Evolutionary conservation across 2,113 vertebrate species (phyloP).

Genomic region (Hemiscyllium ocellatum): DNA sequence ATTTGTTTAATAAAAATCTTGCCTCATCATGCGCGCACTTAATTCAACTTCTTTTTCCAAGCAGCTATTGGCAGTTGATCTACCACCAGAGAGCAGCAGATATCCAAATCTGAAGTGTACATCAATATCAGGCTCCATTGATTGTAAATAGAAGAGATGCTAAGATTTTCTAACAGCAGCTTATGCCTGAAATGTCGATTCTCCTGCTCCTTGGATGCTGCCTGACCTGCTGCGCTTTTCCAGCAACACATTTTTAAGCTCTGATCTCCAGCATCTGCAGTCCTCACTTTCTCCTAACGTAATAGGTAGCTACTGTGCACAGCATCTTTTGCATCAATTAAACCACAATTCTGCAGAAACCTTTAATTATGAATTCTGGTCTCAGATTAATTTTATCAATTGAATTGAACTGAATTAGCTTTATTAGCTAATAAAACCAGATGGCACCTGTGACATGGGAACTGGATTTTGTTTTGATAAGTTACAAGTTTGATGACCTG

Average conservation of each 20-base stretch:
- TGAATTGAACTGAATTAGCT: too few species aligned
- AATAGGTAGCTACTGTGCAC: too few species aligned
- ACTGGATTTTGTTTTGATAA: not conserved
- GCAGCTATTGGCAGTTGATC: not conserved
- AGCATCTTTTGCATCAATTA: not conserved
- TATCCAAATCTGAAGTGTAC: not conserved
- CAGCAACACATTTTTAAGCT: too few species aligned
- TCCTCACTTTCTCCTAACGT: too few species aligned
- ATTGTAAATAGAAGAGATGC: not conserved
- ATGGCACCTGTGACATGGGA: not conserved
- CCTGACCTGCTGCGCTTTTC: too few species aligned
- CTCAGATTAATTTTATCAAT: not conserved
- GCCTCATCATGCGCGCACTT: not conserved
- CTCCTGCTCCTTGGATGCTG: too few species aligned
- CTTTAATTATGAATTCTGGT: not conserved
- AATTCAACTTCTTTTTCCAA: not conserved
- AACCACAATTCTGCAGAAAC: not conserved
- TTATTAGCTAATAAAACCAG: not conserved
- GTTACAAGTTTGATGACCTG: not conserved
- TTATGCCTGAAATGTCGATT: too few species aligned
- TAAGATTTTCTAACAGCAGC: not conserved
- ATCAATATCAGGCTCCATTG: not conserved
- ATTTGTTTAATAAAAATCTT: not conserved
- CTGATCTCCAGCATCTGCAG: too few species aligned
- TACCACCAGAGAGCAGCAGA: conserved; percentile 1